Base-by-base conservation (phyloP, 2,888 invertebrate genomes). In the Machimus rusticus region DNA sequence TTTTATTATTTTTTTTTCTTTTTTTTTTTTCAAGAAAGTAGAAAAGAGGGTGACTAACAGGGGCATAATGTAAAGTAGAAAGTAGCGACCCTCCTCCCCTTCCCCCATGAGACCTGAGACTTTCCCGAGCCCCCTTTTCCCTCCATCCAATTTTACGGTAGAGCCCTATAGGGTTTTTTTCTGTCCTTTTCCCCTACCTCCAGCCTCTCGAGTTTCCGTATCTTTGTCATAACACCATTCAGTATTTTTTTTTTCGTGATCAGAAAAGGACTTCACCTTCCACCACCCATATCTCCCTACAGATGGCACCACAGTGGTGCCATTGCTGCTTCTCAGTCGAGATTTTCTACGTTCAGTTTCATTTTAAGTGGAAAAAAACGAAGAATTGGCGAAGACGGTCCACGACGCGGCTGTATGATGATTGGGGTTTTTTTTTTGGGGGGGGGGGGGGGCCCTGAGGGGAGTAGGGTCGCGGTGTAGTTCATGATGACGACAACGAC, bases 21-120 rank as follows among this genome's bases (percentile, higher is more conserved):
- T n/a, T 55, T 19, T 55, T 55, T 57, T 57, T 57, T n/a, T 9
- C 23, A 85, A 39, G 37, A 82, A 85, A 28, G n/a, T 16, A 74
- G 39, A 85, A 81, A 84, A 57, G 66, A 74, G 85, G 85, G 85
- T 34, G 85, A 85, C 85, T 85, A 85, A 85, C 85, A 85, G 74
- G 85, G 85, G 85, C 23, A 74, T 74, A 85, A 85, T 85, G 85
- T 85, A 85, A 85, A 85, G 85, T 84, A 55, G 34, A 85, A 85
- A 85, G 74, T 84, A 55, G 81, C 34, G 34, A 34, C 37, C 39
- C n/a, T n/a, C n/a, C n/a, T n/a, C n/a, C n/a, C 6, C 43, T 39
- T 39, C 37, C 5, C n/a, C 31, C 55, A 16, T 14, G 51, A 51
- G 16, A 14, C 23, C 19, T 9, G 6, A 51, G 51, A 5, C 81